Evolutionary conservation across 2,113 vertebrate genomes (phyloP), one percentile per base, ranked within the genome.

Genomic region (Promerops cafer): DNA sequence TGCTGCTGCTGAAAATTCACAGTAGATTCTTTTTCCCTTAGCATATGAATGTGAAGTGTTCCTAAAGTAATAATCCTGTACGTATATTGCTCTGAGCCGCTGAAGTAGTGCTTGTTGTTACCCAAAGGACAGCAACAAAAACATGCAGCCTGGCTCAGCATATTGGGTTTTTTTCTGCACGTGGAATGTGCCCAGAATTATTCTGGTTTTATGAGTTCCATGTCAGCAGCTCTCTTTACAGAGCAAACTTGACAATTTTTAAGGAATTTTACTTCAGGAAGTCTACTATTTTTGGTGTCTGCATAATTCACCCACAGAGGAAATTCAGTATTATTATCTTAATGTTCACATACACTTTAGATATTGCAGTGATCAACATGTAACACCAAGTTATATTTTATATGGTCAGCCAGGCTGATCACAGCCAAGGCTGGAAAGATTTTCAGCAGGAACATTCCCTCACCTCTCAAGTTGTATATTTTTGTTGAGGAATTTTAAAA

Each of bases 401-500:
- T 8, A 31, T 5, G 13, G 33, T 80, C 24, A 88, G 17, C 3
- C 17, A 70, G 31, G n/a, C 11, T 59, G 23, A 27, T 44, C 37
- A 27, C 10, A 49, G 14, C 6, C 30, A 78, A 78, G 28, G 14
- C 5, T 64, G 16, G 31, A 66, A 75, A 70, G 16, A 19, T 68
- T 83, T 87, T 65, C n/a, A 37, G 16, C 11, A 39, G 28, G 45
- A 86, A 20, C 8, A 9, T n/a, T 18, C 3, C 22, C 5, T 49
- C 18, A 27, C 13, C 1, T 3, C 7, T 5, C 33, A 37, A 18
- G 6, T 31, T n/a, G n/a, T n/a, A n/a, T n/a, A n/a, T n/a, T 65
- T 50, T 28, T 37, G 10, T n/a, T 50, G 27, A 78, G 3, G 21
- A 87, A 93, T 53, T 76, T 66, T 54, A 19, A 47, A 77, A 45